These are phyloP conservation scores for Oenanthe melanoleuca DNA, from an alignment of 2,113 vertebrate species.

Conservation along the genomic window DNA sequence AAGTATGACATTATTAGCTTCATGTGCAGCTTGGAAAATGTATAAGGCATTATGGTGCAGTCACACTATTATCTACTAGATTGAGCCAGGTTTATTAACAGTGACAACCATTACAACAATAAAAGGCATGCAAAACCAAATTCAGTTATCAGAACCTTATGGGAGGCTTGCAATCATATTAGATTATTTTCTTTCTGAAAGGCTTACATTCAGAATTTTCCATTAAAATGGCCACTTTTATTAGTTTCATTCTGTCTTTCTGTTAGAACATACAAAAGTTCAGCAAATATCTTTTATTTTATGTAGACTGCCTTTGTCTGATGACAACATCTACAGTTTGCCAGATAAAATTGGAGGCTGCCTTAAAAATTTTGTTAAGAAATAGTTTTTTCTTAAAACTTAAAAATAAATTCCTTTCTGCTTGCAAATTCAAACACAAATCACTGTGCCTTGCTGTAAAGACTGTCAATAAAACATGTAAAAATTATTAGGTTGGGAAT, in stretches of 20 bases:
- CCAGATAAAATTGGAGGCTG: not conserved
- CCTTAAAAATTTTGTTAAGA: not conserved
- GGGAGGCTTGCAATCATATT: not conserved
- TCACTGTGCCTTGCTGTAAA: not conserved
- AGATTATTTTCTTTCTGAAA: not conserved
- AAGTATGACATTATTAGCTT: conserved; percentile 2
- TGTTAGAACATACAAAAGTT: not conserved
- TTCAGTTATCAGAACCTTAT: conserved; percentile 21
- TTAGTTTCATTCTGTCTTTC: not conserved
- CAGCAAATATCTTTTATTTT: not conserved
- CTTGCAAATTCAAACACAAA: not conserved
- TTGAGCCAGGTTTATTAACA: conserved; percentile 34
- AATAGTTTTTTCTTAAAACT: not conserved
- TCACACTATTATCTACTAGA: conserved; percentile 1
- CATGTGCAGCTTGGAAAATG: not conserved
- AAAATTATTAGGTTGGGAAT: not conserved
- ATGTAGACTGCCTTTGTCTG: not conserved
- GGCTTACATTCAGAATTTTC: not conserved
- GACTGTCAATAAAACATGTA: not conserved
- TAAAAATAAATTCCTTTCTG: not conserved
- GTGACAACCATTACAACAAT: not conserved
- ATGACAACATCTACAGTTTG: not conserved
- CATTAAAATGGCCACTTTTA: not conserved
- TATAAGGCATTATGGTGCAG: not conserved
- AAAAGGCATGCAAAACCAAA: not conserved